Evolutionary conservation across 2,113 vertebrate genomes (phyloP).

Genomic region (Lipotes vexillifer): DNA sequence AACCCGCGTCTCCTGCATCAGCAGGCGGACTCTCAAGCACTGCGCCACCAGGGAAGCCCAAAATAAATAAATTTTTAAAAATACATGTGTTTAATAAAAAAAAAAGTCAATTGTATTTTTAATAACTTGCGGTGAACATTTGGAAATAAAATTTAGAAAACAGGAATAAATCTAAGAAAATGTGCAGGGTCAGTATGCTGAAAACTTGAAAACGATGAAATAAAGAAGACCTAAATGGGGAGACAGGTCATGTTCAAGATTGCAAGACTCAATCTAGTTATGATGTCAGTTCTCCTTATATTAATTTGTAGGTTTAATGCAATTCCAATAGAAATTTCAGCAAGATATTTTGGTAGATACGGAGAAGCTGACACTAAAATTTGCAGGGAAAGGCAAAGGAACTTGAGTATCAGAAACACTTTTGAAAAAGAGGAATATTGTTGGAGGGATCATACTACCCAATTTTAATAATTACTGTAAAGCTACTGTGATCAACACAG

Average conservation of each 20-base stretch:
- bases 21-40: no score
- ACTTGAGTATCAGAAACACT: not conserved
- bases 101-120: not conserved
- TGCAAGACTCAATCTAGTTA: not conserved
- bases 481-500: not conserved
- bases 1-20: no score
- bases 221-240: not conserved
- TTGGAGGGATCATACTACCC: not conserved
- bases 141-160: slow-evolving; percentile 9
- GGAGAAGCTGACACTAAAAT: not conserved
- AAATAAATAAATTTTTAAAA: no score
- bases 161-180: not conserved
- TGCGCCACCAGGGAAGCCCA: no score
- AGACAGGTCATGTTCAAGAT: not conserved
- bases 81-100: not conserved
- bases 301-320: not conserved
- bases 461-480: not conserved
- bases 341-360: not conserved
- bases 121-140: not conserved
- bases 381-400: not conserved
- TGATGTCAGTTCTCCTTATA: not conserved
- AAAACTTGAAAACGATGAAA: not conserved
- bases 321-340: not conserved
- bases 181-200: not conserved
- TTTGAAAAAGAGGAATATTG: not conserved